Conservation (phyloP, 2,797 vertebrate genomes). For the Luscinia luscinia region DNA sequence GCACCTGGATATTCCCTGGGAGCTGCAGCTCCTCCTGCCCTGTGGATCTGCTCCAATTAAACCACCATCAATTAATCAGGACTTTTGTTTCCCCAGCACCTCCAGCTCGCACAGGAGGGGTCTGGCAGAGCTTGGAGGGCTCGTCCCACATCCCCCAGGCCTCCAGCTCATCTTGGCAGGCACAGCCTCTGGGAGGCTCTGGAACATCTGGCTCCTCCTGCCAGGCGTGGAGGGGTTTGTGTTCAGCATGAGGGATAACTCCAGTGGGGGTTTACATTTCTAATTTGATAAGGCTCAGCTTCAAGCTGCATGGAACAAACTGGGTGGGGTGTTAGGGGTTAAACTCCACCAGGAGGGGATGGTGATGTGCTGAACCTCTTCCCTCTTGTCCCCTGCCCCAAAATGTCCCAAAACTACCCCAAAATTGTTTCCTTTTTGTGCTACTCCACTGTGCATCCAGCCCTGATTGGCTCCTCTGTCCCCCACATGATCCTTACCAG, state of each 20-base stretch:
- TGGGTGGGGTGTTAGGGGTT: rapidly evolving
- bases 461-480: too few species aligned
- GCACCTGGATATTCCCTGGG: background rate
- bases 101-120: background rate
- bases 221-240: rapidly evolving
- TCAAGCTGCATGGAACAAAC: background rate
- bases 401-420: background rate
- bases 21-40: background rate
- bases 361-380: background rate
- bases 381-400: background rate
- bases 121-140: background rate
- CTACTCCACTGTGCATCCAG: too few species aligned
- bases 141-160: background rate
- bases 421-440: too few species aligned
- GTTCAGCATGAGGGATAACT: rapidly evolving
- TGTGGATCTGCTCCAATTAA: background rate
- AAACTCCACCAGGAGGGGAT: background rate
- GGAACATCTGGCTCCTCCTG: background rate
- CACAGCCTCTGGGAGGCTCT: background rate
- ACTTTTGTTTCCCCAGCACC: background rate
- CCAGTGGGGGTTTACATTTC: background rate
- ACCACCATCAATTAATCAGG: background rate
- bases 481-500: too few species aligned
- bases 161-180: background rate
- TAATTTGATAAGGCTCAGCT: background rate